Evolutionary conservation across 2,888 invertebrate genomes (phyloP), one percentile per base, ranked within the genome.

Genomic region (Hypena proboscidalis): DNA sequence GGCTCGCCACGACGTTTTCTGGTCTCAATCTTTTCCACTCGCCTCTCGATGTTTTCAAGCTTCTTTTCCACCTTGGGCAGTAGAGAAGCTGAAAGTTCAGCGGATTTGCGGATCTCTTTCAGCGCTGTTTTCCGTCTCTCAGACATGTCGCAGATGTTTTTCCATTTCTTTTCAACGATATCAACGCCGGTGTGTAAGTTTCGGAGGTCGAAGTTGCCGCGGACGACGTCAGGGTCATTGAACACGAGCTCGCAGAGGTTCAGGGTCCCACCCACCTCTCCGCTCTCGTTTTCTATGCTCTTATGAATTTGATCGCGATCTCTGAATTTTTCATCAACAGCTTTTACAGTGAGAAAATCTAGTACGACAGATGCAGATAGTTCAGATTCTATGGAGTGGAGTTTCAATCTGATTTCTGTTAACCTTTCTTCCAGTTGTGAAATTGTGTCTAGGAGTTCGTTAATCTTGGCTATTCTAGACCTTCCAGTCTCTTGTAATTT

Each of bases 91-190:
- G 95, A 80, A 1, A 93, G 77, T 42, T 96, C 94, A 42, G 93
- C 93, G 0, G 93, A 92, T 75, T 95, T 96, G 2, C 85, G 83
- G 6, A 88, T 73, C 45, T 90, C 89, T 40, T 81, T 85, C 1
- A 90, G 72, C 0, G 82, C 72, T 4, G 68, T 78, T 58, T 89
- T 90, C 1, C 95, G 91, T 39, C 94, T 94, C 3, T 94, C 93
- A 0, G 95, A 95, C 71, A 93, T 92, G 1, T 93, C 93, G 69
- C 96, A 96, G 1, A 96, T 94, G 26, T 92, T 92, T 66, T 94
- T 95, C 97, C 97, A 97, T 52, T 96, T 93, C 70, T 93, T 94
- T 65, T 96, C 96, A 6, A 97, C 86, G 42, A 94, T 94, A 35
- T 95, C 93, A 34, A 94, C 93, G 0, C 95, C 94, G 0, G 89